Evolutionary conservation across 2,797 vertebrate genomes (phyloP), one percentile per base, ranked within the genome.

Genomic region (Eulemur albifrons): DNA sequence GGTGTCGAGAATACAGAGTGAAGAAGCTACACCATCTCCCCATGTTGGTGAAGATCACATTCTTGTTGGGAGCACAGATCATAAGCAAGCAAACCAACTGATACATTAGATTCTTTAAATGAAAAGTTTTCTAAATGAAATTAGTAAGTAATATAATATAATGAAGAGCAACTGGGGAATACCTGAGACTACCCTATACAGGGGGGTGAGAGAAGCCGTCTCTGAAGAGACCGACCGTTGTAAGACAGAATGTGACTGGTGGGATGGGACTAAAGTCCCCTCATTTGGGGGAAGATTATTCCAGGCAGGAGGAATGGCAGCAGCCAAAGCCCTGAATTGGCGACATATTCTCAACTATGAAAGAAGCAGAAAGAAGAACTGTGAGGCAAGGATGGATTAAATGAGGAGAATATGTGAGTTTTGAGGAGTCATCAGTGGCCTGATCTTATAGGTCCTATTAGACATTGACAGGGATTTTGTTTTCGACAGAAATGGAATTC

Each of bases 211-310:
- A 43, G 32, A 40, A 40, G 17, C 4, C 15, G 12, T 73, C 32
- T 75, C 65, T 20, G 18, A 77, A 79, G 76, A 84, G 40, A 40
- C 40, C 40, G 13, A 9, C 18, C 17, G 1, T 50, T 13, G 32
- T 23, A 45, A 76, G 61, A 67, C 5, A 5, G 52, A 88, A 32
- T 10, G 4, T 3, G 11, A n/a, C n/a, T 2, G 4, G 20, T 54
- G 4, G 0, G 4, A 73, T 1, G 0, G 7, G 11, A 8, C 2
- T 61, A 27, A 0, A 1, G 20, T 7, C 3, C 8, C 8, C 8
- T 77, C 18, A 7, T 23, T 7, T 23, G 1, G 0, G 65, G 6
- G 14, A 67, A 50, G 48, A 21, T 30, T 14, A 40, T 50, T 48
- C 20, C 23, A 75, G 54, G 20, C 48, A 76, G 35, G 54, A 63